Evolutionary conservation across 1,140 invertebrate genomes (phyloP).

Genomic region (Mercenaria mercenaria): DNA sequence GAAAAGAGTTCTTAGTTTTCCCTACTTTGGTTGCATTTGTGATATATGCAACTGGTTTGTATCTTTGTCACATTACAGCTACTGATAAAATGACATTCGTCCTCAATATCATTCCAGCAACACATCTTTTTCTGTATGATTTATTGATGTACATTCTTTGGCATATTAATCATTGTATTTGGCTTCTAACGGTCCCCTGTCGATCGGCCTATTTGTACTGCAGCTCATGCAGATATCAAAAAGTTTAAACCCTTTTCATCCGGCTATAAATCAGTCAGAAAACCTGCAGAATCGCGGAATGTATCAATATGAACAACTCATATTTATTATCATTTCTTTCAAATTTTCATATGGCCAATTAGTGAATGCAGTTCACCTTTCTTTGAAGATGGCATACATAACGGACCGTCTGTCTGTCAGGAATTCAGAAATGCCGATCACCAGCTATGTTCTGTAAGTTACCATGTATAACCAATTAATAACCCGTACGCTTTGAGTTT

Average conservation of each 20-base stretch:
- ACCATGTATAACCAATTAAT: not conserved
- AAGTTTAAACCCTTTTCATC: conserved; percentile 36
- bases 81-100: too few relatives aligned
- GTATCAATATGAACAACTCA: conserved; percentile 21
- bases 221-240: conserved; percentile 52
- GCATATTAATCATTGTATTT: too few relatives aligned
- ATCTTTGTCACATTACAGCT: too few relatives aligned
- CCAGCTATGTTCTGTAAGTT: not conserved
- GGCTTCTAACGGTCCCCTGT: conserved; percentile 22
- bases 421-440: not conserved
- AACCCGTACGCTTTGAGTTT: not conserved
- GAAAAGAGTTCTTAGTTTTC: too few relatives aligned
- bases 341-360: conserved; percentile 61
- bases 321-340: conserved; percentile 64
- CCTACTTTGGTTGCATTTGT: too few relatives aligned
- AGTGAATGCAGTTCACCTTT: not conserved
- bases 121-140: too few relatives aligned
- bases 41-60: too few relatives aligned
- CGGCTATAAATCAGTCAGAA: conserved; percentile 26
- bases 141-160: too few relatives aligned
- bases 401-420: not conserved
- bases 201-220: not conserved
- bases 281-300: not conserved
- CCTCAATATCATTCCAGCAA: too few relatives aligned
- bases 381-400: conserved; percentile 6